These are phyloP conservation scores for Cistogaster globosa DNA, from an alignment of 2,888 invertebrate species.

Conservation along the genomic window DNA sequence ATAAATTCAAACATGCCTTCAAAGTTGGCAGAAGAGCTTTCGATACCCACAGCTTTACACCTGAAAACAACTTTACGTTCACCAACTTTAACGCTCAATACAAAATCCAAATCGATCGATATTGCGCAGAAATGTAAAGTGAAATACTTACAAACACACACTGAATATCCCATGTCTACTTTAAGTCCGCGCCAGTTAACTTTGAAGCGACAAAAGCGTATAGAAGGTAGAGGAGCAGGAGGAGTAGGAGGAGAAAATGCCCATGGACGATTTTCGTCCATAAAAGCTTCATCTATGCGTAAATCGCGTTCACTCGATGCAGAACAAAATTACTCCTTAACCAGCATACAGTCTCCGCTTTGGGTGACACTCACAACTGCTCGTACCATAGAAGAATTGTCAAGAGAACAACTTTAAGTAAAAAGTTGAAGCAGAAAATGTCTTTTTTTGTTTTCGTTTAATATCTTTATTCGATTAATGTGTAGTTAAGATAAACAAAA, in stretches of 20 bases:
- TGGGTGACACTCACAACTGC: slow-evolving; percentile 92
- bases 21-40: slow-evolving; percentile 48
- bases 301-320: slow-evolving; percentile 79
- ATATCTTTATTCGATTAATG: slow-evolving; percentile 20
- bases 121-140: slow-evolving; percentile 58
- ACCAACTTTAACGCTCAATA: slow-evolving; percentile 36
- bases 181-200: slow-evolving; percentile 56
- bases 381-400: slow-evolving; percentile 84
- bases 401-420: slow-evolving; percentile 75
- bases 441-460: neutral
- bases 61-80: slow-evolving; percentile 6
- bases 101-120: slow-evolving; percentile 59
- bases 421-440: neutral
- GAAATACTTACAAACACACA: slow-evolving; percentile 64
- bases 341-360: slow-evolving; percentile 88
- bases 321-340: slow-evolving; percentile 77
- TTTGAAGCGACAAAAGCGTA: slow-evolving; percentile 59
- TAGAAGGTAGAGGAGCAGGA: slow-evolving; percentile 67
- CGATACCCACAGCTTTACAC: slow-evolving; percentile 38
- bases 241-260: slow-evolving; percentile 69
- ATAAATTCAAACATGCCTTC: slow-evolving; percentile 66
- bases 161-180: slow-evolving; percentile 61
- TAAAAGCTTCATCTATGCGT: slow-evolving; percentile 73
- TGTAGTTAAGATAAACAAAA: slow-evolving; percentile 28
- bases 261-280: neutral